A percentile compares a stretch with the other conserved stretches of the same genome.
Evolutionary conservation across 2,888 invertebrate species (phyloP).

Genomic region (Drosophila leonis): DNA sequence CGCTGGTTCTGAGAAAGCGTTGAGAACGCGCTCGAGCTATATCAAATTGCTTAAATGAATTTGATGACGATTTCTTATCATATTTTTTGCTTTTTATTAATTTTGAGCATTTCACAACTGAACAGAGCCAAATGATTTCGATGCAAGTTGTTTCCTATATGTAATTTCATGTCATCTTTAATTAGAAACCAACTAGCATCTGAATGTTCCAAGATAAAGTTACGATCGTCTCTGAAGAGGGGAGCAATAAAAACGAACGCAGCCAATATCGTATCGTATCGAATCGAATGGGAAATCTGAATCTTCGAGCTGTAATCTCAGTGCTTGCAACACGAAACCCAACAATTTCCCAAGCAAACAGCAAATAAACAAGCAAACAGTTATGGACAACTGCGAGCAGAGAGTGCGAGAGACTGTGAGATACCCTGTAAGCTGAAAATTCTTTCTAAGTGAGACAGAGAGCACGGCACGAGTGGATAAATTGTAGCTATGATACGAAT

Average conservation of each 20-base stretch:
- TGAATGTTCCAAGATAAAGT: conserved; percentile 15
- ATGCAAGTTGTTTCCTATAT: conserved; percentile 7
- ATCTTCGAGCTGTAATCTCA: conserved; percentile 24
- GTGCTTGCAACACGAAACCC: conserved; percentile 29
- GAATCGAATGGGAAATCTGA: conserved; percentile 25
- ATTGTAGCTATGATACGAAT: neutral
- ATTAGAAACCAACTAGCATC: conserved; percentile 19
- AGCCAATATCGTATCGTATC: neutral
- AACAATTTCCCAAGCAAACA: conserved; percentile 11
- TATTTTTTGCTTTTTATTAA: conserved; percentile 10
- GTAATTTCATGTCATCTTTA: conserved; percentile 21
- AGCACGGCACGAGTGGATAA: too few relatives aligned
- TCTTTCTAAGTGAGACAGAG: neutral
- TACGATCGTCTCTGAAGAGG: conserved; percentile 7
- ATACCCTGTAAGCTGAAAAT: conserved; percentile 6
- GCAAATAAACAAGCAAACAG: conserved; percentile 2
- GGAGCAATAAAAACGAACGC: neutral
- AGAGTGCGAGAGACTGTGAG: neutral
- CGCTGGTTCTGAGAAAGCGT: conserved; percentile 9
- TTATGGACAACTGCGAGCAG: neutral
- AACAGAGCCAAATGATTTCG: neutral
- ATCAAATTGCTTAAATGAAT: conserved; percentile 28
- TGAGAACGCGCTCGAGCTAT: conserved; percentile 3
- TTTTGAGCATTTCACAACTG: neutral
- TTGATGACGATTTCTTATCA: conserved; percentile 9